A percentile compares a stretch with the other conserved stretches of the same genome.
These are phyloP conservation scores for Apogon hyalosoma DNA, from an alignment of 2,797 vertebrate species.

Conservation along the genomic window DNA sequence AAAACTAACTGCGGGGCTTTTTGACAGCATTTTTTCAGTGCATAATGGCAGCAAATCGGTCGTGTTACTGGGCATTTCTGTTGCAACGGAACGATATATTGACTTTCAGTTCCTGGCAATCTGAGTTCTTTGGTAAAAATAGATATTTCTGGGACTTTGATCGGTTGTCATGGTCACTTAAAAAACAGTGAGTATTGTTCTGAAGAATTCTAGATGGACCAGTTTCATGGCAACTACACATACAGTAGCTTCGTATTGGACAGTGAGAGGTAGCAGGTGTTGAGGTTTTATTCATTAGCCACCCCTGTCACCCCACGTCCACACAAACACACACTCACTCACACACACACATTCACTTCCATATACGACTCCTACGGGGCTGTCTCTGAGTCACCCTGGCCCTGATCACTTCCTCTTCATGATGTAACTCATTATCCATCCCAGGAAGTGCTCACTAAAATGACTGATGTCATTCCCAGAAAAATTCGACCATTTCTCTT, in stretches of 20 bases:
- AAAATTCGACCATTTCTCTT: neutral
- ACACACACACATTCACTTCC: constrained; percentile 24
- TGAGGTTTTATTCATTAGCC: constrained; percentile 67
- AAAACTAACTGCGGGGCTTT: too few relatives aligned
- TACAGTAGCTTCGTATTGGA: constrained; percentile 34
- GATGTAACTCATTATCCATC: constrained; percentile 67
- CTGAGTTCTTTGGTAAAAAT: neutral
- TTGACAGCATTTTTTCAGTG: too few relatives aligned
- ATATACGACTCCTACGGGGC: constrained; percentile 41
- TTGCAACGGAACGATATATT: too few relatives aligned
- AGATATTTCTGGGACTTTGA: constrained; percentile 1
- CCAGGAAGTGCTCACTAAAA: constrained; percentile 49
- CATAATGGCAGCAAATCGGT: too few relatives aligned
- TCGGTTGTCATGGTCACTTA: constrained; percentile 33
- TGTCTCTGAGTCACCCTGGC: constrained; percentile 63
- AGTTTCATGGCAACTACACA: constrained; percentile 60
- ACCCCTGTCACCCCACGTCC: constrained; percentile 37
- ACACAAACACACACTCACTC: constrained; percentile 30
- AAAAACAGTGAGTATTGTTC: neutral
- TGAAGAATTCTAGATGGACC: constrained; percentile 18
- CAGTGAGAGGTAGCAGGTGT: constrained; percentile 73
- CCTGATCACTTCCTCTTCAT: constrained; percentile 72
- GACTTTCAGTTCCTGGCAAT: too few relatives aligned
- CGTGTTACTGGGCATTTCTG: too few relatives aligned
- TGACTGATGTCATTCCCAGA: constrained; percentile 73